Base-by-base conservation (phyloP, 2,797 vertebrate genomes). In the Hydrocynus forskahlii region DNA sequence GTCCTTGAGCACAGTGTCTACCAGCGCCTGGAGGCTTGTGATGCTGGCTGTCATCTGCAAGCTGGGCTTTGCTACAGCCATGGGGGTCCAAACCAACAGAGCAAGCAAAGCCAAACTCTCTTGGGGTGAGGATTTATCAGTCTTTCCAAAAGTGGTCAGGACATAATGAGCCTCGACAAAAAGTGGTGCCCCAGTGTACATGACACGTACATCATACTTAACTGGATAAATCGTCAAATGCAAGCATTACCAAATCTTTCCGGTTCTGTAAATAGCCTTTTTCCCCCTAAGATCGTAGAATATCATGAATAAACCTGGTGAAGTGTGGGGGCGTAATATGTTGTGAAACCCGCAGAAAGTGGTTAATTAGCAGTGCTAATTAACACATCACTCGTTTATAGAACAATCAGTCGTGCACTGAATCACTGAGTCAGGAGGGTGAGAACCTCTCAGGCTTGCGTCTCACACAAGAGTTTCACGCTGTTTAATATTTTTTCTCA, bases 291-390 rank as follows among this genome's bases (percentile, higher is more conserved):
- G 7, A 67, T 7, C 43, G 17, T 19, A 9, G 63, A n/a, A 8
- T 19, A 21, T 23, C 43, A 50, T 16, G 43, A 69, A n/a, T 8
- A 68, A 13, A 23, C 3, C 6, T 60, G 57, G n/a, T 7, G 2
- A 62, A 4, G 23, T 14, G 59, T 21, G 12, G 59, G 9, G 14
- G 59, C 21, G 21, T 48, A 50, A 69, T 69, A 21, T 69, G 67
- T 50, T 48, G 67, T 48, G 40, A 69, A 69, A 69, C 48, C 43
- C 48, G 67, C 66, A n/a, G 64, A 23, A 68, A 45, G 43, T 23
- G 10, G 40, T 48, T 69, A 48, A 69, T 69, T 69, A 69, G 43
- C n/a, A 50, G 67, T 7, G 4, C n/a, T 69, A 69, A 69, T 50
- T 69, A 69, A 21, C 13, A 48, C 67, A 25, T 69, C 12, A 23